Conservation (phyloP, 1,140 invertebrate genomes). For the Akabosia matsudoensis region DNA sequence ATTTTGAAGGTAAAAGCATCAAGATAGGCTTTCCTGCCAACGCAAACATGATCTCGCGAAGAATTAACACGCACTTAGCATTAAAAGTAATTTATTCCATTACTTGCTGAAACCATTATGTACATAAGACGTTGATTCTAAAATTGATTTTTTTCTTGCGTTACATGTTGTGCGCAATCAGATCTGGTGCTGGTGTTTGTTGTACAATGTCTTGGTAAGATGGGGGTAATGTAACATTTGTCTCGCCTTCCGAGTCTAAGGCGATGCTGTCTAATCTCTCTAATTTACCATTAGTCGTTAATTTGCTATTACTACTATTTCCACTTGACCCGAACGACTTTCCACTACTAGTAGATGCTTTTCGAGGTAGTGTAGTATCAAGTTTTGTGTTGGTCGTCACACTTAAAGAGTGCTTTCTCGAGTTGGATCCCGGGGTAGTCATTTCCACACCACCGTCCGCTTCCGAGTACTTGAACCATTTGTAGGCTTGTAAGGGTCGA, state of each 20-base stretch:
- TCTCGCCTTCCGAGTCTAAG: background rate
- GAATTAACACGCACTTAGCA: too few species aligned
- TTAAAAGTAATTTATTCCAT: too few species aligned
- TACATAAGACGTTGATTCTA: too few species aligned
- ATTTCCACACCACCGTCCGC: slow-evolving; percentile 8
- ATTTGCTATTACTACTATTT: too few species aligned
- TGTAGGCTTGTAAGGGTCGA: background rate
- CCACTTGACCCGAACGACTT: background rate
- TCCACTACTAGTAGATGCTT: background rate
- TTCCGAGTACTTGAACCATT: background rate
- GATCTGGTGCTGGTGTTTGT: background rate
- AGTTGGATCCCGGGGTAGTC: background rate
- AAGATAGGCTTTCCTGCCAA: too few species aligned
- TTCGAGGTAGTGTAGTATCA: slow-evolving; percentile 1
- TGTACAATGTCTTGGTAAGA: background rate
- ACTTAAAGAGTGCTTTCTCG: background rate
- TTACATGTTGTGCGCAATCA: background rate
- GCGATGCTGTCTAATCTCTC: background rate
- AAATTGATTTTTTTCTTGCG: background rate
- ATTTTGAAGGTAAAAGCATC: too few species aligned
- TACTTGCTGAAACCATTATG: too few species aligned
- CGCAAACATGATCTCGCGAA: too few species aligned
- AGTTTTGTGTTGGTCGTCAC: background rate
- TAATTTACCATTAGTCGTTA: background rate
- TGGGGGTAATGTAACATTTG: background rate